A percentile compares a stretch with the other conserved stretches of the same genome.
These are phyloP conservation scores for Oopsacas minuta DNA, from an alignment of 37 sponge, comb jelly and placozoan genomes.

Conservation along the genomic window DNA sequence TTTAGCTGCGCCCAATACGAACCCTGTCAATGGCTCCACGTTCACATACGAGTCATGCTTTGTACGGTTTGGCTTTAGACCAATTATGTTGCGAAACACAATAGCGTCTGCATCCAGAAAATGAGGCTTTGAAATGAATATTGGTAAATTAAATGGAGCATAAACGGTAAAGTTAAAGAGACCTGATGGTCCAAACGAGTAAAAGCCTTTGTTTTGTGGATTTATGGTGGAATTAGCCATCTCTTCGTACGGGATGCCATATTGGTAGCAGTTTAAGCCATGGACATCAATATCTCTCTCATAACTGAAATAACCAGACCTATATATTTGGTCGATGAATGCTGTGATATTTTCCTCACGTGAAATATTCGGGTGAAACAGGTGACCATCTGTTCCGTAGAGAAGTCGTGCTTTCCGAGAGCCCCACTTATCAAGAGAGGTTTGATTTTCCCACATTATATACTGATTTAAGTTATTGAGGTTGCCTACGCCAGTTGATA, in stretches of 20 bases:
- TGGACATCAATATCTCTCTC: conserved; percentile 22
- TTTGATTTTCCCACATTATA: conserved; percentile 41
- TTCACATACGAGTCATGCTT: conserved; percentile 54
- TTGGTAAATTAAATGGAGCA: conserved; percentile 34
- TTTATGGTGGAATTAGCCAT: conserved; percentile 44
- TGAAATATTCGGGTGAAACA: conserved; percentile 49
- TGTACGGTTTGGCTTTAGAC: conserved; percentile 27
- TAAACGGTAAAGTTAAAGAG: conserved; percentile 56
- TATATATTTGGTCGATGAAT: conserved; percentile 46
- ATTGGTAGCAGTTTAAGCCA: conserved; percentile 40
- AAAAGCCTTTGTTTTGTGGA: conserved; percentile 41
- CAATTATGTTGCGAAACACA: conserved; percentile 37
- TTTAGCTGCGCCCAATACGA: conserved; percentile 50
- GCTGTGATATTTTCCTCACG: conserved; percentile 30
- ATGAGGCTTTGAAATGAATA: conserved; percentile 77
- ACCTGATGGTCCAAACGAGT: conserved; percentile 43
- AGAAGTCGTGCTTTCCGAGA: conserved; percentile 28
- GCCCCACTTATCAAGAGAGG: conserved; percentile 37
- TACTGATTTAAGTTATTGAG: conserved; percentile 28
- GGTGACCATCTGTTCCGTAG: conserved; percentile 49
- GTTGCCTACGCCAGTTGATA: conserved; percentile 16
- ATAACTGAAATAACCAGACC: conserved; percentile 61
- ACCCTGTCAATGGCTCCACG: conserved; percentile 66
- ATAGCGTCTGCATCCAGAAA: conserved; percentile 67
- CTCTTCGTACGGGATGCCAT: conserved; percentile 37